A percentile compares a stretch with the other conserved stretches of the same genome.
Conservation (phyloP, 1,140 invertebrate genomes). For the Drosophila neocordata region DNA sequence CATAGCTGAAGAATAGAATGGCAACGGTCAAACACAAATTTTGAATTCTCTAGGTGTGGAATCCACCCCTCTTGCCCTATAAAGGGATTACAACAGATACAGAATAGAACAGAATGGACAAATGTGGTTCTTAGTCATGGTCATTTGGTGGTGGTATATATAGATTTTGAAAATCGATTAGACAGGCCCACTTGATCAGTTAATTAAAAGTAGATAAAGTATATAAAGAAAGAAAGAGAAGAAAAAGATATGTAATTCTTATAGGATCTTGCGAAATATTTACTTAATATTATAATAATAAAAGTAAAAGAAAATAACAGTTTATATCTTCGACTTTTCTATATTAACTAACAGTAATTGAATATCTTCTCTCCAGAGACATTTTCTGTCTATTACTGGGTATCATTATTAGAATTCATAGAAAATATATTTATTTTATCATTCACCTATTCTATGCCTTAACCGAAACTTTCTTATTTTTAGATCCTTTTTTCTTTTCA, state of each 20-base stretch:
- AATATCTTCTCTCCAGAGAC: too few relatives aligned
- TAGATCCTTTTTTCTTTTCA: too few relatives aligned
- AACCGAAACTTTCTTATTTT: too few relatives aligned
- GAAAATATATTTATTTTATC: too few relatives aligned
- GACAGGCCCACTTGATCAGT: slow-evolving; percentile 72
- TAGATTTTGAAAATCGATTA: slow-evolving; percentile 60
- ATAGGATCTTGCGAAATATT: neutral
- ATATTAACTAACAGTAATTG: neutral
- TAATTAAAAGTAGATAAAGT: slow-evolving; percentile 54
- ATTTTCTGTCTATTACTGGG: too few relatives aligned
- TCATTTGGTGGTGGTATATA: slow-evolving; percentile 22
- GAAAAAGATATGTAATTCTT: too few relatives aligned
- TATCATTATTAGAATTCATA: too few relatives aligned
- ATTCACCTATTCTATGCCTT: too few relatives aligned
- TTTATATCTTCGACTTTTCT: too few relatives aligned
- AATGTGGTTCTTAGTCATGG: slow-evolving; percentile 16
- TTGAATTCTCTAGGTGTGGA: neutral
- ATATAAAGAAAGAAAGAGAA: neutral
- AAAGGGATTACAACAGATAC: slow-evolving; percentile 16
- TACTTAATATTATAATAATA: neutral
- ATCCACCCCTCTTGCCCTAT: slow-evolving; percentile 18
- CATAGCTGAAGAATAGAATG: slow-evolving; percentile 2
- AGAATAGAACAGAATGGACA: slow-evolving; percentile 3
- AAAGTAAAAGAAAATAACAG: neutral
- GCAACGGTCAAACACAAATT: slow-evolving; percentile 7